Conservation (phyloP, 1,140 invertebrate genomes). For the Eubasilissa regina region DNA sequence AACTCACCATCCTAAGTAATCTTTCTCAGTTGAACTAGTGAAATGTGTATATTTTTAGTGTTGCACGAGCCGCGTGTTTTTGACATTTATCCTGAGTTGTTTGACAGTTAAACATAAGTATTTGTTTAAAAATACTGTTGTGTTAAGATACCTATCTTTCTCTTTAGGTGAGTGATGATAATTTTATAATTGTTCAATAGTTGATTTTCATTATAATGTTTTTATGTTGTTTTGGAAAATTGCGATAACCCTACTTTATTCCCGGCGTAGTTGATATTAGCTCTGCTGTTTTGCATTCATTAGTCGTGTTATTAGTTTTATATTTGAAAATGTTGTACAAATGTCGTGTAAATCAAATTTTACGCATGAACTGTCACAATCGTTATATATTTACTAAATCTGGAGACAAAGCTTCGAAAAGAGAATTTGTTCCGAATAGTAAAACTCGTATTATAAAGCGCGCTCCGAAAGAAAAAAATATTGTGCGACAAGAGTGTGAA, state of each 20-base stretch:
- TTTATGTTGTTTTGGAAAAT: not conserved
- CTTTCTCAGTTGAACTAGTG: no score
- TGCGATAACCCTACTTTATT: conserved; percentile 31
- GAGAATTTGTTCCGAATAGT: conserved; percentile 16
- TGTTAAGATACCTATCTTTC: not conserved
- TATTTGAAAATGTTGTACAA: conserved; percentile 20
- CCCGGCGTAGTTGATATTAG: not conserved
- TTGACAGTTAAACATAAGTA: conserved; percentile 7
- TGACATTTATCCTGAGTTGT: conserved; percentile 5
- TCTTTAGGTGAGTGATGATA: conserved; percentile 1
- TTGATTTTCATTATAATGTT: not conserved
- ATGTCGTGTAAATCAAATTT: not conserved
- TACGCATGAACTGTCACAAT: not conserved
- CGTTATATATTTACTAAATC: conserved; percentile 20
- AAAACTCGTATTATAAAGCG: conserved; percentile 38
- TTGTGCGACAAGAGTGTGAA: not conserved
- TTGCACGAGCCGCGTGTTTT: conserved; percentile 36
- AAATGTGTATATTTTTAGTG: not conserved
- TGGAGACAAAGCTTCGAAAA: conserved; percentile 1
- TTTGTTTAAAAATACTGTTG: no score
- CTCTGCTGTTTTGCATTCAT: not conserved
- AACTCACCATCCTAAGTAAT: not conserved
- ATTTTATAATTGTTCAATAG: not conserved
- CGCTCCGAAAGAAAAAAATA: conserved; percentile 18
- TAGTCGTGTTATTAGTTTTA: conserved; percentile 14